Base-by-base conservation (phyloP, 2,888 invertebrate species). In the Cerceris ruficornis region DNA sequence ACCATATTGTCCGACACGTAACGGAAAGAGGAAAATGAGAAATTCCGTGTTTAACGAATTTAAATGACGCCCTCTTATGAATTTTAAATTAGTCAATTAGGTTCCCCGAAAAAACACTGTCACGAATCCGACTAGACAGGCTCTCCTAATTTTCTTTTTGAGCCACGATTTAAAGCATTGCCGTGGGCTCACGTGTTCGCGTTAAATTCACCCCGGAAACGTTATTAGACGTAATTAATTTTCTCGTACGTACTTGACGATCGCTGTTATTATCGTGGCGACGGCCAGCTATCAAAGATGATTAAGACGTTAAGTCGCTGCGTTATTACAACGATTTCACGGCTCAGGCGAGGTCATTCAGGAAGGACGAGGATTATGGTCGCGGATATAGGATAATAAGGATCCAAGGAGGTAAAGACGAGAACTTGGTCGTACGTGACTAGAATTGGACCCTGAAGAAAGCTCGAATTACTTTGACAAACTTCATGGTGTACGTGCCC, bases 381-480 rank as follows among this genome's bases (percentile, higher is more conserved):
- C 72, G 80, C 78, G 82, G 83, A 81, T 84, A 81, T 84, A 86
- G 87, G 85, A 86, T 86, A 88, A 88, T 88, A 87, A 87, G 87
- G 85, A 86, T 79, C 76, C 85, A 71, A 84, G 84, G 81, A 81
- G 80, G 86, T 83, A 85, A 82, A 80, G 80, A 73, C 83, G 76
- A 84, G 86, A 79, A 77, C 81, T 73, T 74, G 80, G 61, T 64
- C 67, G 78, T 85, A 88, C 88, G 87, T 88, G 88, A 88, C 83
- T 70, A 69, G 88, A 88, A 88, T 88, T 73, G 67, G 61, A 70
- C 73, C 74, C 62, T 59, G 71, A 70, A 75, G 83, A 85, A 85
- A 81, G 80, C 83, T 85, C 85, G 88, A 90, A 89, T 90, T 90
- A 89, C 90, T 90, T 90, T 89, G 89, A 90, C 90, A 89, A 90